A percentile compares a stretch with the other conserved stretches of the same genome.
Evolutionary conservation across 1,140 invertebrate genomes (phyloP).

Genomic region (Ganaspis sp.): DNA sequence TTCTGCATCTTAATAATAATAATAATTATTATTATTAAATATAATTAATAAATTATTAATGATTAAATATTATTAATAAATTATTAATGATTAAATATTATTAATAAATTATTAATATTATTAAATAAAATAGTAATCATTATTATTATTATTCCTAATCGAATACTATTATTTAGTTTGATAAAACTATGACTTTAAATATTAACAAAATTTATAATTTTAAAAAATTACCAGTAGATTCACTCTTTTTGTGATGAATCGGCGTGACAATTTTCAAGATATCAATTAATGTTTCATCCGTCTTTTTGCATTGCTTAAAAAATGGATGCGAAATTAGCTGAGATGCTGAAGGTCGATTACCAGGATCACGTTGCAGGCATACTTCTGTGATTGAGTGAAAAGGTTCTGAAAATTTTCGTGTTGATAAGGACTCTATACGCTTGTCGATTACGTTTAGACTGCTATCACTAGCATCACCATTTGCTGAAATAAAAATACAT

Average conservation of each 20-base stretch:
- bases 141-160: no score
- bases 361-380: slow-evolving; percentile 82
- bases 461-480: slow-evolving; percentile 50
- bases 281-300: slow-evolving; percentile 69
- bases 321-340: slow-evolving; percentile 85
- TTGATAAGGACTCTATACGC: slow-evolving; percentile 54
- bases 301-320: slow-evolving; percentile 81
- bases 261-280: slow-evolving; percentile 77
- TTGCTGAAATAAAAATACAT: slow-evolving; percentile 46
- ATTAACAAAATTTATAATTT: neutral
- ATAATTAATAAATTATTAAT: slow-evolving; percentile 19
- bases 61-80: neutral
- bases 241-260: slow-evolving; percentile 72
- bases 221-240: slow-evolving; percentile 65
- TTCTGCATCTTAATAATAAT: no score
- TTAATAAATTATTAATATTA: slow-evolving; percentile 17
- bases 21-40: slow-evolving; percentile 40
- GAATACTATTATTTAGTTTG: no score
- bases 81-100: slow-evolving; percentile 2
- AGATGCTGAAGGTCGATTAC: slow-evolving; percentile 79
- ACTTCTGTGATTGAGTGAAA: slow-evolving; percentile 87
- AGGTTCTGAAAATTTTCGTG: slow-evolving; percentile 81
- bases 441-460: slow-evolving; percentile 51
- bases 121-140: no score
- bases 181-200: no score